Evolutionary conservation across 1,140 invertebrate species (phyloP).

Genomic region (Hetaerina americana): DNA sequence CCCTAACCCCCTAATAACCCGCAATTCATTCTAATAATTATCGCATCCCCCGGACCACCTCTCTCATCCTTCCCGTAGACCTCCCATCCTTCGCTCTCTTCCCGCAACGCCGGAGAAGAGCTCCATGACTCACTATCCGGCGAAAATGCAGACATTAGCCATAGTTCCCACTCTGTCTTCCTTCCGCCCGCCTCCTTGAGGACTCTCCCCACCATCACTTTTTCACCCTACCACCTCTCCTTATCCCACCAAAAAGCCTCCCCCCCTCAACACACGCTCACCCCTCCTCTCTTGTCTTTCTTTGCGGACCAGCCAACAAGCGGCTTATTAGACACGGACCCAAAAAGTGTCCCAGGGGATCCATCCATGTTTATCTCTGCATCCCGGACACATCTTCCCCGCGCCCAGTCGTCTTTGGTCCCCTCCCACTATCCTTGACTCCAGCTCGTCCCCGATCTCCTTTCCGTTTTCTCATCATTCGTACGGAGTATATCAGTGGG

Average conservation of each 20-base stretch:
- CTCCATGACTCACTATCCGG: neutral
- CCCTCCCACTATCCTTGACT: no score
- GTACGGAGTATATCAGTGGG: no score
- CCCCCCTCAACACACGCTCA: neutral
- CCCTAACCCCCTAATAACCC: neutral
- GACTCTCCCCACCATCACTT: neutral
- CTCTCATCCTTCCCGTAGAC: no score
- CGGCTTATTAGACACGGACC: no score
- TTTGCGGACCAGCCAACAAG: no score
- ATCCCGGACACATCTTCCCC: neutral
- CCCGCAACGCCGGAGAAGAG: neutral
- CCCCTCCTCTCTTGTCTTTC: neutral
- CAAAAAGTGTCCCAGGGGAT: neutral
- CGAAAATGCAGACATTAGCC: neutral
- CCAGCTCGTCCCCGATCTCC: no score
- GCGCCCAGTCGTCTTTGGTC: no score
- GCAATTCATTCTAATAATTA: conserved; percentile 1
- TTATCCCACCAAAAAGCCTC: neutral
- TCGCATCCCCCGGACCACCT: neutral
- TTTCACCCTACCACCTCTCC: neutral
- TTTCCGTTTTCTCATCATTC: no score
- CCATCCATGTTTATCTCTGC: neutral
- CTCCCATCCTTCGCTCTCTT: neutral
- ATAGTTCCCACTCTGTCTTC: neutral
- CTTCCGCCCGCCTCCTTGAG: neutral